Conservation (phyloP, 2,888 invertebrate species). For the Sinopyrophorus schimmeli region DNA sequence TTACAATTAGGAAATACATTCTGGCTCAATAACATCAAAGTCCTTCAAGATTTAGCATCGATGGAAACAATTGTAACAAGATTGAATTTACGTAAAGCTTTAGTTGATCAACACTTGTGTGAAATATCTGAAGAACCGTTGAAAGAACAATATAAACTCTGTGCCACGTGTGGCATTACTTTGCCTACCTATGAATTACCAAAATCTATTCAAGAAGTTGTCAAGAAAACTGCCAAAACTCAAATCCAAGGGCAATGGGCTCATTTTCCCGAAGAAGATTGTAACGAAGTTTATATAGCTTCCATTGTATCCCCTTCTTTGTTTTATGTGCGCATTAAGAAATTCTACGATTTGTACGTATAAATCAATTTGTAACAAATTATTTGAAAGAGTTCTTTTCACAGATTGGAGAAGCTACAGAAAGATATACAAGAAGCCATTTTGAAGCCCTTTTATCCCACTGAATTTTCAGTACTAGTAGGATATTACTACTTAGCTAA, state of each 20-base stretch:
- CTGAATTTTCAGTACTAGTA: slow-evolving; percentile 45
- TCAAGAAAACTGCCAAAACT: slow-evolving; percentile 12
- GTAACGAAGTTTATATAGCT: slow-evolving; percentile 56
- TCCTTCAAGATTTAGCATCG: slow-evolving; percentile 59
- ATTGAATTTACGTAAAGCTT: slow-evolving; percentile 59
- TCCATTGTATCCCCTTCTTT: slow-evolving; percentile 55
- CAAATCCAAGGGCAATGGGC: slow-evolving; percentile 56
- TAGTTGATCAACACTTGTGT: slow-evolving; percentile 56
- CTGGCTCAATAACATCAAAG: slow-evolving; percentile 67
- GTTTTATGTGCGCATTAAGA: slow-evolving; percentile 58
- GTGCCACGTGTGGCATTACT: slow-evolving; percentile 48
- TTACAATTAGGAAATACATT: slow-evolving; percentile 65
- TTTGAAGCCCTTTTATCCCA: slow-evolving; percentile 29
- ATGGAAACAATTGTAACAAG: slow-evolving; percentile 59
- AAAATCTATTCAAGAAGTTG: slow-evolving; percentile 25
- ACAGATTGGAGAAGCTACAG: slow-evolving; percentile 48
- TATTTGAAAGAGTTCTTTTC: background rate
- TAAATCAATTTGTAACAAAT: background rate
- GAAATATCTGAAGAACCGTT: slow-evolving; percentile 58
- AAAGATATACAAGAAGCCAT: slow-evolving; percentile 53
- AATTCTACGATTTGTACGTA: slow-evolving; percentile 54
- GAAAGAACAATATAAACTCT: slow-evolving; percentile 56
- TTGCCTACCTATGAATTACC: slow-evolving; percentile 41
- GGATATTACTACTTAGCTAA: slow-evolving; percentile 59
- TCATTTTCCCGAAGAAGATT: slow-evolving; percentile 54